phyloP scores from a whole-genome alignment of 2,797 vertebrate species.

The Siniperca obscura region DNA sequence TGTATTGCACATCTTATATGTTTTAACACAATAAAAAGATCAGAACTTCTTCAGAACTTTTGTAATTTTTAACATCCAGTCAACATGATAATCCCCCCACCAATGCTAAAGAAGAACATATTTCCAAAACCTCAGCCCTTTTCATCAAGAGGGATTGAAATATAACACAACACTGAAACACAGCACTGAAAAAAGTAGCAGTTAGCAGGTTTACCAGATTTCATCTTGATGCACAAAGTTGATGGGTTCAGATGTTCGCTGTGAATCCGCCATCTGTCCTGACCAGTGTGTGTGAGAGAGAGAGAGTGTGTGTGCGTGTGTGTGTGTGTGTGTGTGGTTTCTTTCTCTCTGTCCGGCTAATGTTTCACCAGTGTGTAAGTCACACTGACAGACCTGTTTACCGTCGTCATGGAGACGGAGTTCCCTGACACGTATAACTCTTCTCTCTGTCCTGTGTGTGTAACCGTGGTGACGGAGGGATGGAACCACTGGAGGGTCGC shows the following conservation, averaged over 20 bases:
- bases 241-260: constrained; percentile 48
- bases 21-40: not conserved
- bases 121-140: not conserved
- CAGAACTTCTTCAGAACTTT: not conserved
- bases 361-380: constrained; percentile 71
- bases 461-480: constrained; percentile 24
- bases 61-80: not conserved
- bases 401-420: constrained; percentile 65
- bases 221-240: constrained; percentile 81
- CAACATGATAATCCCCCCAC: not conserved
- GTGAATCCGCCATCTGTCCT: constrained; percentile 70
- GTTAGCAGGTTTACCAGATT: constrained; percentile 76
- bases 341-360: constrained; percentile 39
- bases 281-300: constrained; percentile 8
- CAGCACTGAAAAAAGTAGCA: not conserved
- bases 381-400: constrained; percentile 74
- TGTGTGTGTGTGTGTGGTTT: constrained; percentile 19
- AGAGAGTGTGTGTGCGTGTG: not conserved
- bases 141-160: not conserved
- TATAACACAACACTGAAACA: not conserved
- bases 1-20: not conserved
- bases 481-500: constrained; percentile 7
- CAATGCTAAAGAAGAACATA: not conserved
- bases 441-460: constrained; percentile 8
- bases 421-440: constrained; percentile 42